Percentiles rank a stretch among this genome's conserved stretches.
Evolutionary conservation across 2,888 invertebrate species (phyloP).

Genomic region (Pyrocoelia pectoralis): DNA sequence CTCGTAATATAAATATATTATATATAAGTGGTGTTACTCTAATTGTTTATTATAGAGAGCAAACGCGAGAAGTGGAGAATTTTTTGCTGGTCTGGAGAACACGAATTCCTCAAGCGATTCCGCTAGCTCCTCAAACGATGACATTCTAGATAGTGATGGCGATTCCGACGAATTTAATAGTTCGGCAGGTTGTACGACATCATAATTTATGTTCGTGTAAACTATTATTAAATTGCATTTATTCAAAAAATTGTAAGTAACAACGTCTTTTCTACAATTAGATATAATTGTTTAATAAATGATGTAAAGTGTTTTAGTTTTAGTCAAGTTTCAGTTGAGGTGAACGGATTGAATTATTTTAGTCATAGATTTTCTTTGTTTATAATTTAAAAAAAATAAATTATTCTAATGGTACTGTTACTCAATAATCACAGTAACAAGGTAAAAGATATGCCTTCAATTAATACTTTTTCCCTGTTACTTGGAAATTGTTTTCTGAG

Average conservation of each 20-base stretch:
- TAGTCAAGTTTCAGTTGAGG: neutral
- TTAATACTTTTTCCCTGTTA: no score
- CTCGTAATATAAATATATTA: no score
- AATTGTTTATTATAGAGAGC: conserved; percentile 9
- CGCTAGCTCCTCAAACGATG: conserved; percentile 38
- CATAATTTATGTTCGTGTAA: conserved; percentile 37
- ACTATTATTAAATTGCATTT: conserved; percentile 14
- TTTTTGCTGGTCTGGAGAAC: conserved; percentile 17
- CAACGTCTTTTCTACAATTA: neutral
- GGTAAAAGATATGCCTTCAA: no score
- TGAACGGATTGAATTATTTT: neutral
- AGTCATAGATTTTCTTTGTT: neutral
- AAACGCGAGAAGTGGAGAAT: conserved; percentile 2
- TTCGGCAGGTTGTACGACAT: conserved; percentile 47
- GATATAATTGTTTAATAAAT: neutral
- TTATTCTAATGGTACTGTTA: neutral
- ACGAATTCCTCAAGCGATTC: conserved; percentile 18
- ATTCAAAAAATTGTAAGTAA: neutral
- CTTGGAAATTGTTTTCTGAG: no score
- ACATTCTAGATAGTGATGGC: conserved; percentile 43
- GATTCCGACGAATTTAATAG: conserved; percentile 44
- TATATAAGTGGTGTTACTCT: no score
- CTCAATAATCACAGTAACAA: no score
- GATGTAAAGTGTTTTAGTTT: neutral
- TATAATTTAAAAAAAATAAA: neutral